These are phyloP conservation scores for Caenorhabditis remanei DNA, from an alignment of 1,140 invertebrate species.

Conservation along the genomic window DNA sequence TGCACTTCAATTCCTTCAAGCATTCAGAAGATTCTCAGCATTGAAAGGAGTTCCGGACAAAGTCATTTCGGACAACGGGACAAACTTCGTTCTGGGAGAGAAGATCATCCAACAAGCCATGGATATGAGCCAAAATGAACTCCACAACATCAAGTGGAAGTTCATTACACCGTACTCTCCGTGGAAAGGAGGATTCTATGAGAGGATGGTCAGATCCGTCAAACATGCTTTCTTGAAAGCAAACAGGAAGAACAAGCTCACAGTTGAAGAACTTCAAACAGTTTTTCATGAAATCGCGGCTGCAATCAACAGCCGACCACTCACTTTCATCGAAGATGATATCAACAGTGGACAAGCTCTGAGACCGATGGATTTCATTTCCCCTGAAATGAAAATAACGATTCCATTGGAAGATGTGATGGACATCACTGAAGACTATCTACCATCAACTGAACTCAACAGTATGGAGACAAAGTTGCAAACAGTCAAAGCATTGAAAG, in stretches of 20 bases:
- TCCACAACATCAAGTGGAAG: background rate
- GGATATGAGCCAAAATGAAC: background rate
- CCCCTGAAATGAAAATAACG: background rate
- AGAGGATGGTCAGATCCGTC: conserved; percentile 52
- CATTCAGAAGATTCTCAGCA: conserved; percentile 40
- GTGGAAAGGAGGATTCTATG: conserved; percentile 60
- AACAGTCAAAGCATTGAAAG: background rate
- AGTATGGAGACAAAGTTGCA: background rate
- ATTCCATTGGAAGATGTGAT: background rate
- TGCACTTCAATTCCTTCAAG: conserved; percentile 21
- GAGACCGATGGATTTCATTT: background rate
- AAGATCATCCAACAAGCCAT: conserved; percentile 17
- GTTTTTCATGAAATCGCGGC: background rate
- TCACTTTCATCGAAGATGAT: background rate
- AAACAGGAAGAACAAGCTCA: background rate
- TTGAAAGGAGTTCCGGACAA: conserved; percentile 27
- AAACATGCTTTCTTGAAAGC: conserved; percentile 54
- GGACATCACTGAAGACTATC: background rate
- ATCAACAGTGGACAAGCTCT: background rate
- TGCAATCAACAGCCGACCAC: background rate
- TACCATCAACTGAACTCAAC: background rate
- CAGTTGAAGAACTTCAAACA: background rate
- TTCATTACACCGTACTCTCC: conserved; percentile 61
- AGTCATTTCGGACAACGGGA: conserved; percentile 54
- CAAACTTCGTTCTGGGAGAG: conserved; percentile 15